Base-by-base conservation (phyloP, 2,797 vertebrate genomes). In the Meriones psammophilus region DNA sequence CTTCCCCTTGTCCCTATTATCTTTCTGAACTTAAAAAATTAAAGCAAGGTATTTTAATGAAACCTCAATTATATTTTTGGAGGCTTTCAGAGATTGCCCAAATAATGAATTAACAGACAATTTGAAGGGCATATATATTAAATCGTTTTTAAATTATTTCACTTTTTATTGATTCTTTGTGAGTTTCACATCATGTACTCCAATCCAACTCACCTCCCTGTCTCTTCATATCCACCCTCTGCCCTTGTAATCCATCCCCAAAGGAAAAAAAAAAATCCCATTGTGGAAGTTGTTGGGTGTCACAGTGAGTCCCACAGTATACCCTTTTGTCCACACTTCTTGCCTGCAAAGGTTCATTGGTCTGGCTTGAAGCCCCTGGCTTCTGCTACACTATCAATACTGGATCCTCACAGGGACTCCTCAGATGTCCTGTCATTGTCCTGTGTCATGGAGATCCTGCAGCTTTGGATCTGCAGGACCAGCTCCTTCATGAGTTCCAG, bases 11-110 rank as follows among this genome's bases (percentile, higher is more conserved):
- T 86, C 13, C 20, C 62, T 50, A 24, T 28, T 71, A 46, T 74
- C 64, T 90, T 20, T 80, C 46, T 46, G 17, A 91, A 58, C 64
- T 83, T 94, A 80, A 66, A 66, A 94, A 84, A 88, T 68, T 73
- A 93, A 90, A 89, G 15, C 8, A 89, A 92, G 28, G 58, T 69
- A 78, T 71, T 92, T n/a, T 79, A 88, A 92, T 80, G 62, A n/a
- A 95, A 95, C 36, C 60, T 92, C 26, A 80, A 0, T 58, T n/a
- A 33, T 78, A 68, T n/a, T 39, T 54, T 58, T 76, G 78, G 33
- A 78, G 22, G 62, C 4, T n/a, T 92, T 20, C 94, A 10, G 83
- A 88, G 10, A 28, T 88, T 7, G 8, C 54, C 26, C 15, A 95
- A 78, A 68, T 77, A 60, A 86, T 76, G 56, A 84, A 12, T 30